A percentile compares a stretch with the other conserved stretches of the same genome.
phyloP scores from a whole-genome alignment of 2,888 invertebrate species.

The Furcula furcula region DNA sequence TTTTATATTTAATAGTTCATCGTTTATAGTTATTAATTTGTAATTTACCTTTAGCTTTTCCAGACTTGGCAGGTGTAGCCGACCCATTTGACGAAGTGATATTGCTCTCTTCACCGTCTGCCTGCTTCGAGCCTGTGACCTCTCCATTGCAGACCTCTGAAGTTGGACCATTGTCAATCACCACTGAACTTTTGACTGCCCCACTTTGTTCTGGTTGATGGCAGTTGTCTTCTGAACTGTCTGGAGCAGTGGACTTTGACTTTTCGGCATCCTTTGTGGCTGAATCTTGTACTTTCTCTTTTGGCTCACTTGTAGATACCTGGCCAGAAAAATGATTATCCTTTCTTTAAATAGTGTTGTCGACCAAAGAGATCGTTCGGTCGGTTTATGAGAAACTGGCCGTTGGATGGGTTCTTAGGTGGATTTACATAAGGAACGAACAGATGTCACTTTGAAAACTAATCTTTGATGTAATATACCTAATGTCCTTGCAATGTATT shows the following conservation, averaged over 20 bases:
- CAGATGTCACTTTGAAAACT: no score
- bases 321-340: no score
- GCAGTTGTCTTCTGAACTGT: slow-evolving; percentile 72
- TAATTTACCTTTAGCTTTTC: slow-evolving; percentile 60
- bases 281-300: slow-evolving; percentile 40
- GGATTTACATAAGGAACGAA: no score
- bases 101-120: slow-evolving; percentile 63
- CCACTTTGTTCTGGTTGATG: slow-evolving; percentile 68
- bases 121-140: slow-evolving; percentile 68
- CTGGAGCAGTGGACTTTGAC: slow-evolving; percentile 52
- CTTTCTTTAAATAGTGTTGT: no score
- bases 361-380: no score
- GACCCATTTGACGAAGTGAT: slow-evolving; percentile 80
- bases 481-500: no score
- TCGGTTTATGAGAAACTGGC: no score
- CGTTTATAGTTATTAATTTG: background rate
- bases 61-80: slow-evolving; percentile 53
- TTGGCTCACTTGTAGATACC: slow-evolving; percentile 74
- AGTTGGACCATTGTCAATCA: slow-evolving; percentile 40
- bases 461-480: no score
- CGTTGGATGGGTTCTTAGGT: no score
- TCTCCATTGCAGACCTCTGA: slow-evolving; percentile 66
- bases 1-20: no score
- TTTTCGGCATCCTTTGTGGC: slow-evolving; percentile 53
- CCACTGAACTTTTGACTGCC: slow-evolving; percentile 39